phyloP scores from a whole-genome alignment of 2,113 vertebrate genomes.

The Lophius piscatorius region DNA sequence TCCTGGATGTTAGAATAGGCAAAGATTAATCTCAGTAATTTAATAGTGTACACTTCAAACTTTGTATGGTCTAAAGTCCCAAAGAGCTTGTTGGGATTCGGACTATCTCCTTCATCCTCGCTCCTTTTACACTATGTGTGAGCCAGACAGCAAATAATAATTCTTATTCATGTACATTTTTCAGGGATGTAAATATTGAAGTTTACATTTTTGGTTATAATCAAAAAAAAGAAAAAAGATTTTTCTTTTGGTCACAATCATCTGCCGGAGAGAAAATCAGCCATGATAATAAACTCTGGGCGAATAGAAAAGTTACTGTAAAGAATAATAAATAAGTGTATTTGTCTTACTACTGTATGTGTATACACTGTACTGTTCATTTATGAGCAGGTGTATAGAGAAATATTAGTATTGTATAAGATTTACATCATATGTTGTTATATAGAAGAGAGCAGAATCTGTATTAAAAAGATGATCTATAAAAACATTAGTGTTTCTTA shows the following conservation, averaged over 20 bases:
- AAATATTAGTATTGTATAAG: constrained; percentile 77
- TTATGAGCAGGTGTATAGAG: constrained; percentile 75
- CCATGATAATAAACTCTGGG: constrained; percentile 59
- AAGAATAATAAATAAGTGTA: constrained; percentile 63
- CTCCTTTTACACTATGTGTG: constrained; percentile 65
- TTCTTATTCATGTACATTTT: constrained; percentile 73
- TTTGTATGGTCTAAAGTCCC: constrained; percentile 55
- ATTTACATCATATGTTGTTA: constrained; percentile 78
- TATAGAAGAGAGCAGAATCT: constrained; percentile 74
- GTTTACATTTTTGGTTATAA: constrained; percentile 58
- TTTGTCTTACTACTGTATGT: constrained; percentile 74
- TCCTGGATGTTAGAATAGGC: constrained; percentile 54
- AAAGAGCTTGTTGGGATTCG: constrained; percentile 44
- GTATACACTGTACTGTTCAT: constrained; percentile 76
- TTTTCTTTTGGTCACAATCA: constrained; percentile 66
- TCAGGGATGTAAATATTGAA: constrained; percentile 80
- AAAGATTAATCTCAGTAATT: constrained; percentile 48
- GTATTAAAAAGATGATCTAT: constrained; percentile 74
- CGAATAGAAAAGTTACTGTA: constrained; percentile 46
- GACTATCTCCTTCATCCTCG: constrained; percentile 45
- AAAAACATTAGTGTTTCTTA: constrained; percentile 31
- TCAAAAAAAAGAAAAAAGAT: constrained; percentile 5
- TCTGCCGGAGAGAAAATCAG: constrained; percentile 75
- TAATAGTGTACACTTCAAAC: constrained; percentile 53
- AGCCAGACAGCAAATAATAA: constrained; percentile 50